Evolutionary conservation across 2,113 vertebrate genomes (phyloP).

Genomic region (Psittacus erithacus): DNA sequence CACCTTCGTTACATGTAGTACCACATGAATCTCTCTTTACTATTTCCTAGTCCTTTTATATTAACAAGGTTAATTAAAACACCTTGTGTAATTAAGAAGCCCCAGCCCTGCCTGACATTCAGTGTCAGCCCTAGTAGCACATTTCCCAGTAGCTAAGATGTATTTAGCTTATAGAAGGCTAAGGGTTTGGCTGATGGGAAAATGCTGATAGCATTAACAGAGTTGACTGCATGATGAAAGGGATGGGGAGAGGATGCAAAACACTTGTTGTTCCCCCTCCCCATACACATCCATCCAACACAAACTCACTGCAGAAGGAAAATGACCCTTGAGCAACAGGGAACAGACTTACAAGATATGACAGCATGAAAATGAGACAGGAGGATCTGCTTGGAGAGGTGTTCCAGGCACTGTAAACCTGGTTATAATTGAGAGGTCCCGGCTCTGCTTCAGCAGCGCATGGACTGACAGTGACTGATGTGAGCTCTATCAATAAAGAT

Average conservation of each 20-base stretch:
- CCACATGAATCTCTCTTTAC: accelerated
- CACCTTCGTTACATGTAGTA: accelerated
- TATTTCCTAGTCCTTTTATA: accelerated
- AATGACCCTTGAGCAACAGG: accelerated
- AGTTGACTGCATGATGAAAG: neutral
- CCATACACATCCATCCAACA: accelerated
- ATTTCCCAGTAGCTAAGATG: neutral
- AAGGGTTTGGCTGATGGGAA: neutral
- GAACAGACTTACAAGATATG: accelerated
- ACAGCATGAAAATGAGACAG: accelerated
- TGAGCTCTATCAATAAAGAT: neutral
- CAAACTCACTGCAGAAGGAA: neutral
- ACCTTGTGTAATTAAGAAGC: accelerated
- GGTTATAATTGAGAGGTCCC: neutral
- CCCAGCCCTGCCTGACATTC: neutral
- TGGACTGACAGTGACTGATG: neutral
- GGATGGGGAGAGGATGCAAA: neutral
- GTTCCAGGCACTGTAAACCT: accelerated
- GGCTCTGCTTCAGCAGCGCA: accelerated
- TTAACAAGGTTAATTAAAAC: neutral
- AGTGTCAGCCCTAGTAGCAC: accelerated
- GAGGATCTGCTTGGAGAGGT: accelerated
- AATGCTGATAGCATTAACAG: neutral
- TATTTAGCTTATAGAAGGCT: neutral
- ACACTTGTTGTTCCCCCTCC: accelerated